Conservation (phyloP, 2,113 vertebrate species). For the Coryphaenoides rupestris region DNA sequence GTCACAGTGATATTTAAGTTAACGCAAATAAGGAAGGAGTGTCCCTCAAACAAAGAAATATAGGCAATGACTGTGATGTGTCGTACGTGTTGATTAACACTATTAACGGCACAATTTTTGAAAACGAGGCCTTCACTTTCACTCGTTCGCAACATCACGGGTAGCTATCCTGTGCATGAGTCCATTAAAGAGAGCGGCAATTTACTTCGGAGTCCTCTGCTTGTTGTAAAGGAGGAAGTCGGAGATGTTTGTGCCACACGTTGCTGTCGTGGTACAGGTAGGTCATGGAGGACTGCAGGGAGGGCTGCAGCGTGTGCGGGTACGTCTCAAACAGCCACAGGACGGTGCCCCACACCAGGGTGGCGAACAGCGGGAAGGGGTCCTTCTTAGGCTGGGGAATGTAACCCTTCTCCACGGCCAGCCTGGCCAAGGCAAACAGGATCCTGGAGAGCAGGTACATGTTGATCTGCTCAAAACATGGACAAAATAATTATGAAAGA, state of each 20-base stretch:
- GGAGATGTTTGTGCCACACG: constrained; percentile 86
- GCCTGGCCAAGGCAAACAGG: constrained; percentile 84
- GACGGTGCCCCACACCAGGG: constrained; percentile 86
- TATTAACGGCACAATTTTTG: no score
- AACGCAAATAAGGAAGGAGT: no score
- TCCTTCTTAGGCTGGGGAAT: constrained; percentile 79
- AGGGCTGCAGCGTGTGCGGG: constrained; percentile 88
- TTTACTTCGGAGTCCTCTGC: constrained; percentile 38
- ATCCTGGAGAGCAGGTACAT: constrained; percentile 94
- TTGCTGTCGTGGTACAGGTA: constrained; percentile 97
- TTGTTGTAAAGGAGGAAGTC: constrained; percentile 96
- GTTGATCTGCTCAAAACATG: constrained; percentile 75
- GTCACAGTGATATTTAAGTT: no score
- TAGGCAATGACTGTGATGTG: no score
- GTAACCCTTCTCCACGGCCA: constrained; percentile 87
- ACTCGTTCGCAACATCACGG: no score
- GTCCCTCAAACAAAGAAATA: no score
- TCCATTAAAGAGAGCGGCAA: no score
- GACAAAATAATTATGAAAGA: background rate
- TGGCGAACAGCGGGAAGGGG: constrained; percentile 81
- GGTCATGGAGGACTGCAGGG: constrained; percentile 95
- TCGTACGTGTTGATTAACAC: no score
- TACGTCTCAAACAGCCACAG: constrained; percentile 96
- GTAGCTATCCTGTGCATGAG: no score
- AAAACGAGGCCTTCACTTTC: no score